phyloP scores from a whole-genome alignment of 2,113 vertebrate species.

The mouse (Mus musculus) region GRCm39 chr1:162634001-162634500 shows the following conservation, averaged over 20 bases:
- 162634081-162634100: not conserved
- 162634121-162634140: no score
- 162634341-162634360: no score
- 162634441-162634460: not conserved
- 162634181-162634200: not conserved
- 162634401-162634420: not conserved
- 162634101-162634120: not conserved
- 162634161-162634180: not conserved
- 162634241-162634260: not conserved
- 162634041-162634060: not conserved
- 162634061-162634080: not conserved
- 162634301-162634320: rapidly evolving
- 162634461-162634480: not conserved
- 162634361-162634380: not conserved
- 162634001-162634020: not conserved
- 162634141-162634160: no score
- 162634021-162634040: not conserved
- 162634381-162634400: not conserved
- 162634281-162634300: not conserved
- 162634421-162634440: not conserved
- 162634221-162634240: not conserved
- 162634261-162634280: not conserved
- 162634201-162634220: not conserved
- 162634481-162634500: not conserved
- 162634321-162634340: not conserved